phyloP scores from a whole-genome alignment of 2,888 invertebrate genomes.

The Ecdyonurus torrentis region DNA sequence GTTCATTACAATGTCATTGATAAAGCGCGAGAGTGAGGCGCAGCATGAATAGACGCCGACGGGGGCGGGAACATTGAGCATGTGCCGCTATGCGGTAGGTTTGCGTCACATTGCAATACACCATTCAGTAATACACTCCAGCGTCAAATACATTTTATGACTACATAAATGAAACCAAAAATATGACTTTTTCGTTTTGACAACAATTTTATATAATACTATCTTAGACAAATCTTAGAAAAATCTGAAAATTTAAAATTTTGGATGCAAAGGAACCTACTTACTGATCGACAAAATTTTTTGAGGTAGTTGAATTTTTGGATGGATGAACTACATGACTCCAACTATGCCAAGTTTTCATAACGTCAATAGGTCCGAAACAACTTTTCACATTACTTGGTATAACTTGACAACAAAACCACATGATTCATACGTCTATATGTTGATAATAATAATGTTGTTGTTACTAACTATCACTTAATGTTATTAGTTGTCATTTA shows the following conservation, averaged over 20 bases:
- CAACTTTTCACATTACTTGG: constrained; percentile 12
- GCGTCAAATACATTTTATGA: no score
- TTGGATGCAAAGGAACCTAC: neutral
- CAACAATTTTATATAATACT: no score
- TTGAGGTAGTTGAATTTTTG: neutral
- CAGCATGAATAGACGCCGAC: neutral
- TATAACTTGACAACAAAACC: constrained; percentile 13
- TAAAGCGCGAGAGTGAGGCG: neutral
- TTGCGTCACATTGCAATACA: no score
- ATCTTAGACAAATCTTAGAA: no score
- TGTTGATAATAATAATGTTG: no score
- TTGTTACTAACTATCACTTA: no score
- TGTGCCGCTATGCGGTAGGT: neutral
- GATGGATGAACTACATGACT: constrained; percentile 12
- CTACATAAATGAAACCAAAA: no score
- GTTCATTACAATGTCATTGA: neutral
- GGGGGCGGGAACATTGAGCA: neutral
- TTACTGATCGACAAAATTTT: neutral
- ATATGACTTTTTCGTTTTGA: no score
- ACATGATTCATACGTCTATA: no score
- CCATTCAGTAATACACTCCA: no score
- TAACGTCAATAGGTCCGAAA: constrained; percentile 12
- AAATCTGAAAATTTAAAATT: no score
- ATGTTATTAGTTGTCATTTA: no score
- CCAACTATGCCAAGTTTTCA: constrained; percentile 13